These are phyloP conservation scores for Rhingia campestris DNA, from an alignment of 2,888 invertebrate species.

Conservation along the genomic window DNA sequence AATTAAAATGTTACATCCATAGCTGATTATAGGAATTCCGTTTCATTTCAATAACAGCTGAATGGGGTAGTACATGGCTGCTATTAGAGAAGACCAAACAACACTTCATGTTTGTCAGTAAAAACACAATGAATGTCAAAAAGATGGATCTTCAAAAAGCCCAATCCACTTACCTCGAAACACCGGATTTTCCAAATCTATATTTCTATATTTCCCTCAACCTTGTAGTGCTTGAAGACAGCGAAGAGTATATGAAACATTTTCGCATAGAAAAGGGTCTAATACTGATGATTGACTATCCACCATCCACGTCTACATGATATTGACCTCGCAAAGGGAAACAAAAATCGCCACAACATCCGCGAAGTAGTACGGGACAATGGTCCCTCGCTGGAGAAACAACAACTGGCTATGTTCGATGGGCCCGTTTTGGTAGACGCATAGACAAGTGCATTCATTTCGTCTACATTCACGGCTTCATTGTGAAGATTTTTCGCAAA, in stretches of 20 bases:
- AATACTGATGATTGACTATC: constrained; percentile 87
- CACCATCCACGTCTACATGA: constrained; percentile 87
- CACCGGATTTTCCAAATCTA: neutral
- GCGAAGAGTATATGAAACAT: constrained; percentile 84
- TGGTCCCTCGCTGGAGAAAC: constrained; percentile 91
- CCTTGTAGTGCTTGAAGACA: constrained; percentile 86
- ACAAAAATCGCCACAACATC: constrained; percentile 89
- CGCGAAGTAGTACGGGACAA: constrained; percentile 90
- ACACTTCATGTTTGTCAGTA: constrained; percentile 80
- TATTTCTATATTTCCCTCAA: neutral
- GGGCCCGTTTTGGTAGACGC: constrained; percentile 95
- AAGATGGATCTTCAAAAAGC: constrained; percentile 91
- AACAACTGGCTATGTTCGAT: constrained; percentile 93
- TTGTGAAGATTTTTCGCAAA: constrained; percentile 94
- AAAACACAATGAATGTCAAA: constrained; percentile 84
- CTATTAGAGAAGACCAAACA: constrained; percentile 88
- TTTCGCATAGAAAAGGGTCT: constrained; percentile 86
- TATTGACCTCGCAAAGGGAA: constrained; percentile 88
- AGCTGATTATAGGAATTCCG: no score
- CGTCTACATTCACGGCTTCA: constrained; percentile 93
- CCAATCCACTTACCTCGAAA: constrained; percentile 83
- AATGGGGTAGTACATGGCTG: no score
- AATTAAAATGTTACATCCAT: no score
- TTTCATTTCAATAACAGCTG: no score
- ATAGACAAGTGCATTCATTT: constrained; percentile 97